Conservation (phyloP, 2,113 vertebrate species). For the Nibea coibor region DNA sequence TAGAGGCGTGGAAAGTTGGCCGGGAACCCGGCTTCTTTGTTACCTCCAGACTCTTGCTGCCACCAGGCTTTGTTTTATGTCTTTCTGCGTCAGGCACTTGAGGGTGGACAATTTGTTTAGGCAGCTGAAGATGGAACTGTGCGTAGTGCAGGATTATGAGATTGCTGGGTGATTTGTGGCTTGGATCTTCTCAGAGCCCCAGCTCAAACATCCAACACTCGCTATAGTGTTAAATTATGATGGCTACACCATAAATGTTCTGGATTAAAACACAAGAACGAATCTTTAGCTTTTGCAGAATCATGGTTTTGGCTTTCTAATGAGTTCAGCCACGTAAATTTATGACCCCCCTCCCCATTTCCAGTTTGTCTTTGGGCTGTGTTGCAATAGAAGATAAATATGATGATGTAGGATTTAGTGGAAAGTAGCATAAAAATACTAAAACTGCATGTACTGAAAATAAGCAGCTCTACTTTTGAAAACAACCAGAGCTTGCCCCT, state of each 20-base stretch:
- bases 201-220: conserved; percentile 50
- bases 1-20: conserved; percentile 63
- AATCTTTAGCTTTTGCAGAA: conserved; percentile 44
- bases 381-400: conserved; percentile 73
- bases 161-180: conserved; percentile 80
- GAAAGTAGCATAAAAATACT: conserved; percentile 57
- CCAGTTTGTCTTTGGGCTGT: conserved; percentile 50
- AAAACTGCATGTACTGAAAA: conserved; percentile 64
- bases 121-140: conserved; percentile 79
- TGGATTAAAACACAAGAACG: conserved; percentile 51
- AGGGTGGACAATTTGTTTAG: conserved; percentile 80
- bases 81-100: conserved; percentile 72
- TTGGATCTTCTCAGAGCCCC: conserved; percentile 60
- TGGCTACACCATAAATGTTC: conserved; percentile 45
- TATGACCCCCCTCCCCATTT: conserved; percentile 15
- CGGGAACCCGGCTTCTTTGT: conserved; percentile 43
- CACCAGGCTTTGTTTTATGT: conserved; percentile 74
- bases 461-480: conserved; percentile 73
- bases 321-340: conserved; percentile 44
- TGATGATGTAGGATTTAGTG: conserved; percentile 47
- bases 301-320: conserved; percentile 41
- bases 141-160: conserved; percentile 79
- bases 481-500: conserved; percentile 68
- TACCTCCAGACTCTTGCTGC: conserved; percentile 64
- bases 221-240: conserved; percentile 66